Base-by-base conservation (phyloP, 2,797 vertebrate genomes). In the Manis pentadactyla region DNA sequence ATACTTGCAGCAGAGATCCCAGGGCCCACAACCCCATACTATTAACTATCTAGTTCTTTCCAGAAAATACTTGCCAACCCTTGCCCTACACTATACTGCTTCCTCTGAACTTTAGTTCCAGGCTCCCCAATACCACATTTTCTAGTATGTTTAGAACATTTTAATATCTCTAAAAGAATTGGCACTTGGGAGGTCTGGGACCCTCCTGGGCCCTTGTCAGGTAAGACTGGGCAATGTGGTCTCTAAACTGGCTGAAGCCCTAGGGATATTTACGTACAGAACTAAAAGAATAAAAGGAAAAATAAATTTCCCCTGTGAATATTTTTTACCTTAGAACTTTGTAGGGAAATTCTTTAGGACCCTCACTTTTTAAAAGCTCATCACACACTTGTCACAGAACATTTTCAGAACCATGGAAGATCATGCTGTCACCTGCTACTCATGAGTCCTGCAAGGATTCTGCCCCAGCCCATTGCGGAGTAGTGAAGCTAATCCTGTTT, bases 211-310 rank as follows among this genome's bases (percentile, higher is more conserved):
- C 39, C 57, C 27, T 75, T 27, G 49, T 90, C 79, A 82, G 37
- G 64, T 13, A 39, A 19, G 79, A 57, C 37, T 19, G 82, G n/a
- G 12, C 49, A 4, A n/a, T 18, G 12, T 86, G 15, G 17, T 92
- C 49, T 87, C 64, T 21, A 75, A 90, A 37, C 10, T 69, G 31
- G 5, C 83, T 89, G 42, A 9, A 87, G 27, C 18, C 57, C 21
- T 59, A 73, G 18, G 9, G 3, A 64, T 88, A 75, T 34, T 83
- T 87, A 74, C 34, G 93, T 11, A 61, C 0, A 51, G 34, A 95
- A 95, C 42, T 84, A 46, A 75, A 96, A 94, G 95, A 93, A 66
- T 10, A 73, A 7, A 49, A 92, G 90, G 19, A 90, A 93, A 93
- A 92, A 78, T 19, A 29, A 74, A 51, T 59, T 7, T 79, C 88